Percentiles rank a stretch among this genome's conserved stretches.
These are phyloP conservation scores for Hemicrepidius hirtus DNA, from an alignment of 2,888 invertebrate genomes.

Conservation along the genomic window DNA sequence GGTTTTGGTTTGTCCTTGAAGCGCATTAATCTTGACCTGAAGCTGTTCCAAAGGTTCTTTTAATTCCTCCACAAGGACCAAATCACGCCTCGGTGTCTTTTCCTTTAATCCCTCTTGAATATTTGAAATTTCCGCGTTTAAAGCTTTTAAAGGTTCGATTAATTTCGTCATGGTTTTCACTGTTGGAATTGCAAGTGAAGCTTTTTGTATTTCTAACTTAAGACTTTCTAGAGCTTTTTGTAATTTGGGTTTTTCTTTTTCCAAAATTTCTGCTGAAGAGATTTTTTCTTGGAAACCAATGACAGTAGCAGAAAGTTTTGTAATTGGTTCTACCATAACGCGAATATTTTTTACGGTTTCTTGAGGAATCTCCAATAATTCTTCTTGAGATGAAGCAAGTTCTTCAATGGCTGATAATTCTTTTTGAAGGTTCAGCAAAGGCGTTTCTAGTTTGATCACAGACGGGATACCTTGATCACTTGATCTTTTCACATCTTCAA, in stretches of 20 bases:
- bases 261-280: background rate
- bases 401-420: background rate
- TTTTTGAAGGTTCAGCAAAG: slow-evolving; percentile 6
- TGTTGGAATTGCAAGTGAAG: background rate
- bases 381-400: background rate
- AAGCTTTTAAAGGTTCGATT: background rate
- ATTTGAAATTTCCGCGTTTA: slow-evolving; percentile 2
- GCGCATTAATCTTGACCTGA: background rate
- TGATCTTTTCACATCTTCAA: background rate
- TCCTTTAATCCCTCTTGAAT: slow-evolving; percentile 24
- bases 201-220: background rate
- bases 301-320: background rate
- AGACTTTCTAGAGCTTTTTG: slow-evolving; percentile 7
- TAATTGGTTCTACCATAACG: background rate
- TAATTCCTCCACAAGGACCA: slow-evolving; percentile 9
- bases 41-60: slow-evolving; percentile 22
- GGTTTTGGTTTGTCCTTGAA: slow-evolving; percentile 13
- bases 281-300: background rate
- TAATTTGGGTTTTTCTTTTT: slow-evolving; percentile 12
- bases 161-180: background rate
- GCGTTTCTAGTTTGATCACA: slow-evolving; percentile 7
- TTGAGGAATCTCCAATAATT: background rate
- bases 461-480: slow-evolving; percentile 1
- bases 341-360: background rate
- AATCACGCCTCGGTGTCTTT: background rate